Conservation (phyloP, 2,797 vertebrate species). For the Bradypodion ventrale region DNA sequence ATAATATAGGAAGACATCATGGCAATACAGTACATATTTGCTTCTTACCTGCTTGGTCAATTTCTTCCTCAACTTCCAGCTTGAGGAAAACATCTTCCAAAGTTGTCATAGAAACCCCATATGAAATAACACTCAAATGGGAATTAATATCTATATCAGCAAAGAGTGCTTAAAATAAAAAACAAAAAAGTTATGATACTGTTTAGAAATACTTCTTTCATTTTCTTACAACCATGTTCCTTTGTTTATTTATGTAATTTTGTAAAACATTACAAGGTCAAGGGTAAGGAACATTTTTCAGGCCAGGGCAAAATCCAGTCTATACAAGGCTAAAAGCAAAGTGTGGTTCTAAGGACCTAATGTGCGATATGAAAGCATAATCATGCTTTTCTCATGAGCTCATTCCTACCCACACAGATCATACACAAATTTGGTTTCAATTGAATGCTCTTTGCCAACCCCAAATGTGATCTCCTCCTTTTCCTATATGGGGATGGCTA, state of each 20-base stretch:
- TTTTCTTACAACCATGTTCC: background rate
- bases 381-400: too few relatives aligned
- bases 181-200: background rate
- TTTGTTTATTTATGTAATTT: background rate
- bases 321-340: too few relatives aligned
- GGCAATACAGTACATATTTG: background rate
- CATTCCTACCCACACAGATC: too few relatives aligned
- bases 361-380: too few relatives aligned
- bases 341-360: too few relatives aligned
- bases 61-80: constrained; percentile 91
- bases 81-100: constrained; percentile 94
- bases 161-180: constrained; percentile 83
- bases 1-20: background rate
- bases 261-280: too few relatives aligned
- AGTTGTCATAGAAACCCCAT: constrained; percentile 95
- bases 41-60: constrained; percentile 88
- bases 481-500: too few relatives aligned
- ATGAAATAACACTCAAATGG: constrained; percentile 87
- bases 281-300: too few relatives aligned
- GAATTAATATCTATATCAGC: constrained; percentile 86
- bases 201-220: background rate
- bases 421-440: too few relatives aligned
- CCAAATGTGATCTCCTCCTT: too few relatives aligned
- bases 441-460: too few relatives aligned
- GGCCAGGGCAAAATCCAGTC: too few relatives aligned